Percentiles rank a stretch among this genome's conserved stretches.
Evolutionary conservation across 1,140 invertebrate genomes (phyloP).

Genomic region (Idris sp.): DNA sequence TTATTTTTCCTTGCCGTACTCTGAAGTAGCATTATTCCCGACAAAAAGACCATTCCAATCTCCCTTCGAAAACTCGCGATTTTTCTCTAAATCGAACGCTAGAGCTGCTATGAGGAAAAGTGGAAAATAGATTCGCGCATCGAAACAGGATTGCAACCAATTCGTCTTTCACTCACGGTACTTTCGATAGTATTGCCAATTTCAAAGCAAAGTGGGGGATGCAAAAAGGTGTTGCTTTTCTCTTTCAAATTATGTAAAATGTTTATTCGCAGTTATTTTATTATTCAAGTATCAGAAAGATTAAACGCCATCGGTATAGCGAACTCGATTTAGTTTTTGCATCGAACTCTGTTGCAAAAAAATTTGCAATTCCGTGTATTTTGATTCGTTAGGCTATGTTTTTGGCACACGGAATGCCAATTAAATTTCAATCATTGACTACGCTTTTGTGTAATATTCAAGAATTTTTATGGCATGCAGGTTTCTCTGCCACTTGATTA

Average conservation of each 20-base stretch:
- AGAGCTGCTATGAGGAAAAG: conserved; percentile 59
- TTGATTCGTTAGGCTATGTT: conserved; percentile 6
- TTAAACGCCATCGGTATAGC: conserved; percentile 19
- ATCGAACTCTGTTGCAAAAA: conserved; percentile 1
- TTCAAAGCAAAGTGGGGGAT: conserved; percentile 50
- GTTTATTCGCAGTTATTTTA: conserved; percentile 55
- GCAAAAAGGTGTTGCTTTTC: conserved; percentile 47
- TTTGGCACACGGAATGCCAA: conserved; percentile 2
- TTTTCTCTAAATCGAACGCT: conserved; percentile 64
- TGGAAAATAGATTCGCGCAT: conserved; percentile 64
- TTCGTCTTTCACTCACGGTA: conserved; percentile 61
- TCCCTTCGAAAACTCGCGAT: conserved; percentile 61
- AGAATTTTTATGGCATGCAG: background rate
- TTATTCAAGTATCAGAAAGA: conserved; percentile 35
- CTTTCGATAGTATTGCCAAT: conserved; percentile 63
- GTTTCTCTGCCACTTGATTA: conserved; percentile 31
- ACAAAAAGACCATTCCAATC: conserved; percentile 60
- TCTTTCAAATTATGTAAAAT: conserved; percentile 58
- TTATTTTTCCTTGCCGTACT: conserved; percentile 52
- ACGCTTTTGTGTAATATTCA: conserved; percentile 26
- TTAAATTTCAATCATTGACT: conserved; percentile 21
- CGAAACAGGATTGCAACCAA: conserved; percentile 62
- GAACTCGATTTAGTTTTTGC: conserved; percentile 18
- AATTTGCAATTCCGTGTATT: conserved; percentile 18
- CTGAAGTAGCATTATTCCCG: conserved; percentile 60